Conservation (phyloP, 2,888 invertebrate species). For the Dolichomitus sp. region DNA sequence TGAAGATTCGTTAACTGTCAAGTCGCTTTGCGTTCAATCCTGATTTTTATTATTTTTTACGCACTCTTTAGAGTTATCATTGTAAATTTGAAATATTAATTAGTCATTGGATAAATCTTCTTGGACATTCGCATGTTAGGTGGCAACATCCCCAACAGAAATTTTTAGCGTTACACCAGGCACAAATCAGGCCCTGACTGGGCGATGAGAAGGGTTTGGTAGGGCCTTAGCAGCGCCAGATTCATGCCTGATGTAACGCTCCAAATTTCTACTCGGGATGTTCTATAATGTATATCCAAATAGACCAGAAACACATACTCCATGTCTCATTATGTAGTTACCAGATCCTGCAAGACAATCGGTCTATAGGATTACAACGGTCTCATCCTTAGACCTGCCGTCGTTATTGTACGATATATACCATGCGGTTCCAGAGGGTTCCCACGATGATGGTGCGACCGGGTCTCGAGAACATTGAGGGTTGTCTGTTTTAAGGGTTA, state of each 20-base stretch:
- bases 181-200: no score
- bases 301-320: slow-evolving; percentile 40
- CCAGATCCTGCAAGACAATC: slow-evolving; percentile 33
- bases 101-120: background rate
- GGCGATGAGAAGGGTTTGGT: no score
- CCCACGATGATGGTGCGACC: background rate
- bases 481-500: background rate
- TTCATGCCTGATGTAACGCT: no score
- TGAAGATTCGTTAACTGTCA: background rate
- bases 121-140: background rate
- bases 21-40: background rate
- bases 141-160: no score
- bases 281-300: background rate
- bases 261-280: no score
- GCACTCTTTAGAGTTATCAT: no score
- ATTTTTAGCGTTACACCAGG: no score
- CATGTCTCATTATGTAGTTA: slow-evolving; percentile 14
- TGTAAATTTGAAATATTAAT: slow-evolving; percentile 4
- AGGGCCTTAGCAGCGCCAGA: no score
- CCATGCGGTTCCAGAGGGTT: background rate
- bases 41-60: background rate
- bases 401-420: slow-evolving; percentile 23
- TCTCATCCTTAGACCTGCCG: slow-evolving; percentile 21
- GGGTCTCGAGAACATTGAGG: slow-evolving; percentile 7
- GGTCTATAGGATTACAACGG: slow-evolving; percentile 19